Evolutionary conservation across 1,140 invertebrate species (phyloP), one percentile per base, ranked within the genome.

Genomic region (Bombus haemorrhoidalis): DNA sequence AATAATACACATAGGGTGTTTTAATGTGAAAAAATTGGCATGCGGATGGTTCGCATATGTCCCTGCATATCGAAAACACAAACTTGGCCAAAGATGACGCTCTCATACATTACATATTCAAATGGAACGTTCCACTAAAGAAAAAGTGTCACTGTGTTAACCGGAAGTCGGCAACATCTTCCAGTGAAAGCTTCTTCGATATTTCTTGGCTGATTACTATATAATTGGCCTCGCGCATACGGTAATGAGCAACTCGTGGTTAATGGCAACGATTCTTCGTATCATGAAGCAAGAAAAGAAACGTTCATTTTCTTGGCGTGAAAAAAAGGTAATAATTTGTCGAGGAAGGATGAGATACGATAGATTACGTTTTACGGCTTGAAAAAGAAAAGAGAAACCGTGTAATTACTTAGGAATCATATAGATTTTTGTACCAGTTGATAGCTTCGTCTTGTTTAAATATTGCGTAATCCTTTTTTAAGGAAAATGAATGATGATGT

Each of bases 61-160:
- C 1, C 5, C 28, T 37, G 76, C 72, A 79, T 41, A 68, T 53
- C 87, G 81, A 85, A 90, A 89, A 53, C 66, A 9, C 84, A 37
- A 22, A 37, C 1, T 25, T 32, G 32, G 34, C 22, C 32, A 10
- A 37, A 12, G 59, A n/a, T 22, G 15, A 68, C 68, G 8, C 34
- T 53, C 6, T 53, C 47, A 22, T 53, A 64, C 32, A 77, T 88
- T 88, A 81, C 75, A 69, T 66, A 87, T 86, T 89, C 81, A 66
- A 89, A 81, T 66, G n/a, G 43, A 81, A 80, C 75, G 66, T 72
- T 32, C 34, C 62, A 47, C 32, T 81, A 57, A 74, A 80, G n/a
- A 81, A 89, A 89, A 89, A 47, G 87, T 86, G 59, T 86, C 84
- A 57, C 80, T 72, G 66, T 75, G 87, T 77, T 83, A 32, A 82